phyloP scores from a whole-genome alignment of 64 coral and sea anemone species.

The Cladopsammia gracilis region DNA sequence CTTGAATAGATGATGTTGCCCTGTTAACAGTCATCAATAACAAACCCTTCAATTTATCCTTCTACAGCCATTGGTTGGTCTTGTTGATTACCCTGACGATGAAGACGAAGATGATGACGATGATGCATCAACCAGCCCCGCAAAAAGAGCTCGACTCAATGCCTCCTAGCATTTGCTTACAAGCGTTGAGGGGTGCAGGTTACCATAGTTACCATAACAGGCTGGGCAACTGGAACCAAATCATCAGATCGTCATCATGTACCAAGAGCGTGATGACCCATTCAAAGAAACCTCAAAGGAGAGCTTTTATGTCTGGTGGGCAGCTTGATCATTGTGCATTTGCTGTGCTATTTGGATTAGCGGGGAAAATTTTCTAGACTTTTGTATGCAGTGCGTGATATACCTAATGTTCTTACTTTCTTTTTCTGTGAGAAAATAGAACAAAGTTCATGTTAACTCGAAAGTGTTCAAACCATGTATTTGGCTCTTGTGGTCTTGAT shows the following conservation, averaged over 20 bases:
- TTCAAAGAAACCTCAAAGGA: background rate
- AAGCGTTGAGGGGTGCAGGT: background rate
- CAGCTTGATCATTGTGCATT: background rate
- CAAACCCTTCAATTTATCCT: background rate
- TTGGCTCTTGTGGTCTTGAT: too few species aligned
- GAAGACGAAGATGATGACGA: conserved; percentile 97
- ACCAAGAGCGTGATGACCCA: background rate
- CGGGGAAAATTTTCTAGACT: too few species aligned
- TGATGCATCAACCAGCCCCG: conserved; percentile 64
- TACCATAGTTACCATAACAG: background rate
- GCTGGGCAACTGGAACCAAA: background rate
- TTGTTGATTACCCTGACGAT: conserved; percentile 97
- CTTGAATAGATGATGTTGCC: background rate
- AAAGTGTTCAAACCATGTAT: too few species aligned
- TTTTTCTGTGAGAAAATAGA: too few species aligned
- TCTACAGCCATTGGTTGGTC: conserved; percentile 79
- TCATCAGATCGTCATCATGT: background rate
- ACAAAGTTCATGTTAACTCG: too few species aligned
- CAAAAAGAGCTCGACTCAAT: conserved; percentile 94
- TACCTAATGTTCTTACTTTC: too few species aligned
- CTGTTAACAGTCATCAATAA: background rate
- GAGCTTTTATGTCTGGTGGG: background rate
- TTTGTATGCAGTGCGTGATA: too few species aligned
- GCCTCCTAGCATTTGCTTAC: conserved; percentile 72
- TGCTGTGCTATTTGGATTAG: background rate